phyloP scores from a whole-genome alignment of 2,888 invertebrate genomes.

The Abrostola tripartita region DNA sequence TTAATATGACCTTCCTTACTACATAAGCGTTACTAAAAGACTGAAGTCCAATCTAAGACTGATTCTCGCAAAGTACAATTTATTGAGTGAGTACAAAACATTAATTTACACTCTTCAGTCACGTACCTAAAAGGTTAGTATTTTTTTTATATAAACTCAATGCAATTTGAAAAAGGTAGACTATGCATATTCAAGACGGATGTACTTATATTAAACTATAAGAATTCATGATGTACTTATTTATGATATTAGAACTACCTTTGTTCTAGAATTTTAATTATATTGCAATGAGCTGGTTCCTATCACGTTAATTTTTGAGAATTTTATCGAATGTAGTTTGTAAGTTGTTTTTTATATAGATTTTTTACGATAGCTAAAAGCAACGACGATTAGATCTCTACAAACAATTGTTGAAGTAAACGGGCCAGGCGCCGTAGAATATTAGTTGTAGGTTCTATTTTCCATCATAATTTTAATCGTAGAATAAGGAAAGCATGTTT shows the following conservation, averaged over 20 bases:
- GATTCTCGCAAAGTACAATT: slow-evolving; percentile 52
- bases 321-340: slow-evolving; percentile 65
- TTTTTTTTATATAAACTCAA: slow-evolving; percentile 39
- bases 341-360: slow-evolving; percentile 68
- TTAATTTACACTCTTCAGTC: slow-evolving; percentile 18
- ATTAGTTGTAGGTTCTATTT: slow-evolving; percentile 62
- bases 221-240: slow-evolving; percentile 36
- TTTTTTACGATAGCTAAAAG: slow-evolving; percentile 82
- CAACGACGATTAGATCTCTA: slow-evolving; percentile 82
- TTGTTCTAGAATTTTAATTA: slow-evolving; percentile 32
- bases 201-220: slow-evolving; percentile 26
- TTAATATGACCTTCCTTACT: slow-evolving; percentile 4
- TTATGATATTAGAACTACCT: slow-evolving; percentile 47
- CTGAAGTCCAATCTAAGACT: slow-evolving; percentile 50
- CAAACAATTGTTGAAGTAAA: slow-evolving; percentile 86
- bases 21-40: slow-evolving; percentile 44
- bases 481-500: slow-evolving; percentile 80
- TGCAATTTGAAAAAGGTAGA: slow-evolving; percentile 45
- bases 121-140: slow-evolving; percentile 22
- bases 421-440: slow-evolving; percentile 67
- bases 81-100: slow-evolving; percentile 28
- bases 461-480: slow-evolving; percentile 66
- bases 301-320: slow-evolving; percentile 70
- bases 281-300: slow-evolving; percentile 59
- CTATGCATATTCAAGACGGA: slow-evolving; percentile 31